Percentiles rank a stretch among this genome's conserved stretches.
Conservation (phyloP, 2,797 vertebrate species). For the Heliangelus exortis region DNA sequence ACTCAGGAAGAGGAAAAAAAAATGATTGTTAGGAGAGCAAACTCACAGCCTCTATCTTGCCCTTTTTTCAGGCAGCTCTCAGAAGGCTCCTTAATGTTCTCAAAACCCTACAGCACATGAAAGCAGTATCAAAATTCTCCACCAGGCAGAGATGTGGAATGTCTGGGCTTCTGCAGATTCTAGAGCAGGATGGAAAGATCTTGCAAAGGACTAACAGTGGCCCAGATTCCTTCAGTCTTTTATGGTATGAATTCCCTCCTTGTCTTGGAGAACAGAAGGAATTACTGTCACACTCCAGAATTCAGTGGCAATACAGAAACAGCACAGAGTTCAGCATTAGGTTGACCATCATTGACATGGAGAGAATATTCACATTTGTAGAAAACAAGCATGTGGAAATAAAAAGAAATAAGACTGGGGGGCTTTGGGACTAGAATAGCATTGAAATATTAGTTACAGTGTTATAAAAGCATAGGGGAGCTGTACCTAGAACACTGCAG, state of each 20-base stretch:
- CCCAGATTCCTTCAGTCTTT: background rate
- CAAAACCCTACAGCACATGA: background rate
- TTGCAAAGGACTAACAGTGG: background rate
- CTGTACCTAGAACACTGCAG: slow-evolving; percentile 5
- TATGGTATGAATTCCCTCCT: background rate
- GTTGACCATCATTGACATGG: background rate
- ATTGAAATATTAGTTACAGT: background rate
- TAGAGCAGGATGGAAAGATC: background rate
- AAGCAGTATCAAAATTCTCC: background rate
- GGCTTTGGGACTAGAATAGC: background rate
- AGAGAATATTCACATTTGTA: background rate
- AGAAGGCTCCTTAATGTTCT: background rate
- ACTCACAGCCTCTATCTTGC: background rate
- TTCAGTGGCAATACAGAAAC: background rate
- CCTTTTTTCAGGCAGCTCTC: background rate
- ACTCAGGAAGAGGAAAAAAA: background rate
- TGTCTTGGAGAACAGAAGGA: accelerated
- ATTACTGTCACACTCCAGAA: background rate
- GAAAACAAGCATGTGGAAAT: too few species aligned
- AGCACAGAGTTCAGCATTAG: background rate
- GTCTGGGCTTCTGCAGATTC: background rate
- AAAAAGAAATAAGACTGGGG: background rate
- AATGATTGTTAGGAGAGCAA: background rate
- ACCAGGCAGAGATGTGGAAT: background rate
- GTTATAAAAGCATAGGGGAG: slow-evolving; percentile 12